Evolutionary conservation across 2,888 invertebrate species (phyloP).

Genomic region (Trissonchulus latispiculum): DNA sequence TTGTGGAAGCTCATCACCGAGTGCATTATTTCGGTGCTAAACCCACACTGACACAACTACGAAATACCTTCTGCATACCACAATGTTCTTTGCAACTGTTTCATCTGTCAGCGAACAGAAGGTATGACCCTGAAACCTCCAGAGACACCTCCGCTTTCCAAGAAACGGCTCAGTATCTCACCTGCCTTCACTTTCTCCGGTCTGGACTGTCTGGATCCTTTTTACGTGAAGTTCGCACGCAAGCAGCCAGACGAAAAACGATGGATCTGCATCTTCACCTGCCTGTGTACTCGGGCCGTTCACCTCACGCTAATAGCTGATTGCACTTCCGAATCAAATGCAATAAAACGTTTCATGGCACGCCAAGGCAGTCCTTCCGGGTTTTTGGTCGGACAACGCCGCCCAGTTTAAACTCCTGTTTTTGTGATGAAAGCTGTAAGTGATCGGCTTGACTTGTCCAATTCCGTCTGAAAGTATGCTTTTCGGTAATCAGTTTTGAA

Average conservation of each 20-base stretch:
- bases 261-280: constrained; percentile 9
- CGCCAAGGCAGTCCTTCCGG: constrained; percentile 39
- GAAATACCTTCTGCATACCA: constrained; percentile 9
- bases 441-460: no score
- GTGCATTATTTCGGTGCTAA: no score
- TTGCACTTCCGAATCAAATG: constrained; percentile 33
- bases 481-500: no score
- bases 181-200: no score
- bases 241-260: constrained; percentile 23
- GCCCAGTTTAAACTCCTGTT: constrained; percentile 45
- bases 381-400: no score
- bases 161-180: no score
- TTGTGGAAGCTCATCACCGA: no score
- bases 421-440: no score
- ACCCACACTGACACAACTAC: constrained; percentile 10
- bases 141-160: constrained; percentile 13
- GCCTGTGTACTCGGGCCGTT: constrained; percentile 2
- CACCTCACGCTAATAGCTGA: constrained; percentile 22
- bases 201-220: constrained; percentile 5
- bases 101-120: no score
- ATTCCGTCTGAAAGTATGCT: no score
- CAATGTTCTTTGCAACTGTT: no score
- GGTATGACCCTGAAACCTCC: neutral
- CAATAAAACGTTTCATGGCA: constrained; percentile 39
- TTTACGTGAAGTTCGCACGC: constrained; percentile 9